These are phyloP conservation scores for Melanotaenia parkinsoni DNA, from an alignment of 2,797 vertebrate species.

Conservation along the genomic window DNA sequence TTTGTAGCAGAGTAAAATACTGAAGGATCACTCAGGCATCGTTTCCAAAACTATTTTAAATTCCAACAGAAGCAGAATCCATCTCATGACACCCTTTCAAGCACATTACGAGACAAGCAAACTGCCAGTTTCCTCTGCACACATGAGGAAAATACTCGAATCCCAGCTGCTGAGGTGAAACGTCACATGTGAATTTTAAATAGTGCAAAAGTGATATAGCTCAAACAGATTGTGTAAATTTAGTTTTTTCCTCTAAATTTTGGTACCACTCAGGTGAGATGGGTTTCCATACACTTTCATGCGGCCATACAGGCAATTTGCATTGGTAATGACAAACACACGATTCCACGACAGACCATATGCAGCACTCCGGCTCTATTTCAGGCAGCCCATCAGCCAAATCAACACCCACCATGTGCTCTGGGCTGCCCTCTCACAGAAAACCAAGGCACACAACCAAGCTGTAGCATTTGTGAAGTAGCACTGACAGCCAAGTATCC, in stretches of 20 bases:
- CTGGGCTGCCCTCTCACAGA: slow-evolving; percentile 53
- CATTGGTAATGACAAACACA: slow-evolving; percentile 45
- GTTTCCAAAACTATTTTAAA: slow-evolving; percentile 4
- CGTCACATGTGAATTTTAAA: not conserved
- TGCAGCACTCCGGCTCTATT: slow-evolving; percentile 61
- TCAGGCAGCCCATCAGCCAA: slow-evolving; percentile 61
- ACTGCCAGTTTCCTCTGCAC: not conserved
- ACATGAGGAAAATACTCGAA: slow-evolving; percentile 32
- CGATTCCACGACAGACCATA: slow-evolving; percentile 56
- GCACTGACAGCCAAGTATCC: slow-evolving; percentile 57
- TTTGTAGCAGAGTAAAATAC: slow-evolving; percentile 12
- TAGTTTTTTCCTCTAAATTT: slow-evolving; percentile 15
- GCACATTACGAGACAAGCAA: slow-evolving; percentile 1
- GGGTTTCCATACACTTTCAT: slow-evolving; percentile 19
- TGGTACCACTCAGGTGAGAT: not conserved
- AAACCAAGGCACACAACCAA: slow-evolving; percentile 49
- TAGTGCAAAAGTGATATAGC: slow-evolving; percentile 4
- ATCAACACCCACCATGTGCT: slow-evolving; percentile 69
- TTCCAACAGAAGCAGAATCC: not conserved
- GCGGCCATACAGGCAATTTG: slow-evolving; percentile 41
- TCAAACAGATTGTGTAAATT: slow-evolving; percentile 12
- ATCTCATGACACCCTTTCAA: slow-evolving; percentile 3
- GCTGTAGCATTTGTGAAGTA: slow-evolving; percentile 50
- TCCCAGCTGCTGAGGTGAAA: slow-evolving; percentile 17
- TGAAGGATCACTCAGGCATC: slow-evolving; percentile 3